phyloP scores from a whole-genome alignment of 1,140 invertebrate species.

The Drosophila virilis region DNA sequence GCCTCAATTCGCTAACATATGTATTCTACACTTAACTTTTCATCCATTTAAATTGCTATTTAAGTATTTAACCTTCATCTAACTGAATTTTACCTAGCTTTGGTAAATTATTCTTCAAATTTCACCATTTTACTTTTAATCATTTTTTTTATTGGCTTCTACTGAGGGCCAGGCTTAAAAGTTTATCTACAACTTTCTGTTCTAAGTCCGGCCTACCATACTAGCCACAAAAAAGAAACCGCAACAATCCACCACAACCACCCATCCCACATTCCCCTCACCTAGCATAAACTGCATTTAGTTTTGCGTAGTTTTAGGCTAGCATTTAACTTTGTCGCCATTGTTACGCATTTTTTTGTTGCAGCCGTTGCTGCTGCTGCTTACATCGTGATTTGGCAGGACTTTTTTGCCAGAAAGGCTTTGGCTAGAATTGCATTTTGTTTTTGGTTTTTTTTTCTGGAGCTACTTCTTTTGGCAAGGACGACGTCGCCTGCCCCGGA shows the following conservation, averaged over 20 bases:
- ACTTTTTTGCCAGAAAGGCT: slow-evolving; percentile 34
- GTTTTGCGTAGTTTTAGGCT: slow-evolving; percentile 42
- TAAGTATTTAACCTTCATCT: neutral
- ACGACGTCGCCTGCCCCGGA: neutral
- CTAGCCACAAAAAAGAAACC: slow-evolving; percentile 44
- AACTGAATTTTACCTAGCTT: neutral
- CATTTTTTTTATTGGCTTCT: slow-evolving; percentile 16
- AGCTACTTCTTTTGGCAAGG: slow-evolving; percentile 17
- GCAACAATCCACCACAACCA: neutral
- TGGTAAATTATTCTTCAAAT: slow-evolving; percentile 10
- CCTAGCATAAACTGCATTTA: slow-evolving; percentile 29
- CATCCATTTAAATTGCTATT: slow-evolving; percentile 9
- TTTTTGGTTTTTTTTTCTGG: slow-evolving; percentile 21
- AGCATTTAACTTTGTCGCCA: slow-evolving; percentile 52
- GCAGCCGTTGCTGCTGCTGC: slow-evolving; percentile 5
- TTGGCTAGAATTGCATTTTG: slow-evolving; percentile 19
- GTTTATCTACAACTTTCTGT: slow-evolving; percentile 46
- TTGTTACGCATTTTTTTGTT: slow-evolving; percentile 57
- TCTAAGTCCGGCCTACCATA: slow-evolving; percentile 35
- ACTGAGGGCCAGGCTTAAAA: slow-evolving; percentile 47
- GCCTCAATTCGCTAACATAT: neutral
- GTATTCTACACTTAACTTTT: neutral
- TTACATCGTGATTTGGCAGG: slow-evolving; percentile 49
- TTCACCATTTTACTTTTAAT: slow-evolving; percentile 4
- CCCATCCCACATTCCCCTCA: neutral